phyloP scores from a whole-genome alignment of 2,113 vertebrate species.

The Ctenomys sociabilis region DNA sequence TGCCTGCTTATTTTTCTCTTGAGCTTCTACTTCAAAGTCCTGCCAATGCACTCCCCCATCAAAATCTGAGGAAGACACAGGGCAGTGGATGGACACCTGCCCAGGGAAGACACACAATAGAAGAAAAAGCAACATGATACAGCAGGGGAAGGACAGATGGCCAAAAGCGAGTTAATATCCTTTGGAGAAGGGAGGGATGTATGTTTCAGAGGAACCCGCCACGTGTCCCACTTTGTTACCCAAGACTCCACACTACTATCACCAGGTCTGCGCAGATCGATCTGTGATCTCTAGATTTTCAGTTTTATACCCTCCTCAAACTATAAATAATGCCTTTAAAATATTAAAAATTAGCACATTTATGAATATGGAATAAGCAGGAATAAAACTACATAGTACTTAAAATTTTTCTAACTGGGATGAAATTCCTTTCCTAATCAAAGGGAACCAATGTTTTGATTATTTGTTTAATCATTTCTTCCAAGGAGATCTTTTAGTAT shows the following conservation, averaged over 20 bases:
- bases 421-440: slow-evolving; percentile 22
- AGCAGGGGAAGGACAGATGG: neutral
- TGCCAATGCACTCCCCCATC: neutral
- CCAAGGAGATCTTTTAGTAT: slow-evolving; percentile 1
- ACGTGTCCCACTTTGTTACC: neutral
- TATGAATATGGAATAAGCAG: neutral
- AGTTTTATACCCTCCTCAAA: neutral
- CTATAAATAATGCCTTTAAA: neutral
- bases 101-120: neutral
- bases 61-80: neutral
- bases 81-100: neutral
- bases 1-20: neutral
- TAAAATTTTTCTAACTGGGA: slow-evolving; percentile 29
- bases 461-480: neutral
- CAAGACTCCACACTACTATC: neutral
- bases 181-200: neutral
- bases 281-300: neutral
- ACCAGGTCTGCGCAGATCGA: neutral
- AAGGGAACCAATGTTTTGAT: neutral
- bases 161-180: neutral
- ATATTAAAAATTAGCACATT: neutral
- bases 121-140: neutral
- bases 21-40: neutral
- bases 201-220: neutral
- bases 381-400: neutral